Evolutionary conservation across 2,888 invertebrate genomes (phyloP), one percentile per base, ranked within the genome.

Genomic region (Chymomyza caudatula): DNA sequence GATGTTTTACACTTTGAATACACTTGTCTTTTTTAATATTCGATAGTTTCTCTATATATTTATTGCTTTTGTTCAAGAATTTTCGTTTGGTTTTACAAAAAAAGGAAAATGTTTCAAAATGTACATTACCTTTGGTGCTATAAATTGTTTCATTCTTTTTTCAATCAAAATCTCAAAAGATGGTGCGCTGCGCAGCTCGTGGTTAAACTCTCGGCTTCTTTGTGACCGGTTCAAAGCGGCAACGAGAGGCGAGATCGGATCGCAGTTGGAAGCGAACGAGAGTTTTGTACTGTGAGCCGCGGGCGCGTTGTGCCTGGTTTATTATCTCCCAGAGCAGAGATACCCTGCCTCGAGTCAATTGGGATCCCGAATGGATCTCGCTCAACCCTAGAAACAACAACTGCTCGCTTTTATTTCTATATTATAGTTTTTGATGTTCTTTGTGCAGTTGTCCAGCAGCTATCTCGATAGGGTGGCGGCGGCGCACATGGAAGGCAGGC

Each of bases 121-220:
- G 82, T 83, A 83, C 82, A 78, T 83, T 83, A 83, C 82, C 82
- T 82, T 86, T 85, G 80, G 83, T 86, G 80, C 80, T 81, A 81
- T 73, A 85, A 81, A 83, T 85, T 86, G 82, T 83, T 79, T 81
- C 71, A 86, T 71, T 86, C 85, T 11, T 57, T 73, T 86, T 85
- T 81, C 80, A 81, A 84, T 86, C 78, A 81, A 86, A 80, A 86
- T 84, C 77, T 85, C 83, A 86, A 85, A 85, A 85, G 69, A 63
- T 74, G 62, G 60, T 66, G 71, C 86, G 74, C 64, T 70, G 80
- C 85, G 77, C 86, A 83, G 82, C 82, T 83, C 86, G 71, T 72
- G 71, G 71, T 85, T 84, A 86, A 86, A 86, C 82, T 83, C 82
- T 83, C 82, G 49, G 49, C 56, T 22, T 56, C 25, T 1, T 5